phyloP scores from a whole-genome alignment of 2,113 vertebrate species.

The Odobenus rosmarus region DNA sequence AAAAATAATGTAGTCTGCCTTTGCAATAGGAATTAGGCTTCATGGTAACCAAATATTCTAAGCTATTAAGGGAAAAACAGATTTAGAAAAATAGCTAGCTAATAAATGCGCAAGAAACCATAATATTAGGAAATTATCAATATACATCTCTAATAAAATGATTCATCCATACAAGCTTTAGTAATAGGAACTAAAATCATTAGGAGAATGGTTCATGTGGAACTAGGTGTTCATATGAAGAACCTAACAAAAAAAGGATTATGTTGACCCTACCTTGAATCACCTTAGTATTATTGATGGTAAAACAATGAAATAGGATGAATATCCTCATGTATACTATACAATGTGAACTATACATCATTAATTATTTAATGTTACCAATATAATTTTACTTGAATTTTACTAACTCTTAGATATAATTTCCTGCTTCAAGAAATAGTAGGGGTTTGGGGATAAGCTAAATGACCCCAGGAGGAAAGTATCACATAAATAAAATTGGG shows the following conservation, averaged over 20 bases:
- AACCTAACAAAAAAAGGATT: not conserved
- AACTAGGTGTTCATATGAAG: not conserved
- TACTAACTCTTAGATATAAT: not conserved
- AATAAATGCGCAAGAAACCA: not conserved
- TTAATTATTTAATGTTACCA: not conserved
- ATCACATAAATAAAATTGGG: not conserved
- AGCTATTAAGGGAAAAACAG: not conserved
- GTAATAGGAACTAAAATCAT: not conserved
- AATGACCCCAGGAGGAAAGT: not conserved
- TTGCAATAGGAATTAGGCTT: not conserved
- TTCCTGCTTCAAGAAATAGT: not conserved
- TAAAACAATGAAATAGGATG: not conserved
- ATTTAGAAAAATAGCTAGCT: not conserved
- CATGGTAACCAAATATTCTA: not conserved
- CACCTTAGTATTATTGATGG: not conserved
- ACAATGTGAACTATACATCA: not conserved
- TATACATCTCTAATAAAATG: not conserved
- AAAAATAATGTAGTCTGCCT: not conserved
- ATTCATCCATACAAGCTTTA: not conserved
- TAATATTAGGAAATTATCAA: not conserved
- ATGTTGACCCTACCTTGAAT: not conserved
- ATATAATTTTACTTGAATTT: not conserved
- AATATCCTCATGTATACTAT: not conserved
- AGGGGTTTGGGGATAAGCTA: not conserved
- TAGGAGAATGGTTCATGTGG: not conserved